Evolutionary conservation across 53 echinoderm and acorn worm species (phyloP).

Genomic region (Henricia sp.): DNA sequence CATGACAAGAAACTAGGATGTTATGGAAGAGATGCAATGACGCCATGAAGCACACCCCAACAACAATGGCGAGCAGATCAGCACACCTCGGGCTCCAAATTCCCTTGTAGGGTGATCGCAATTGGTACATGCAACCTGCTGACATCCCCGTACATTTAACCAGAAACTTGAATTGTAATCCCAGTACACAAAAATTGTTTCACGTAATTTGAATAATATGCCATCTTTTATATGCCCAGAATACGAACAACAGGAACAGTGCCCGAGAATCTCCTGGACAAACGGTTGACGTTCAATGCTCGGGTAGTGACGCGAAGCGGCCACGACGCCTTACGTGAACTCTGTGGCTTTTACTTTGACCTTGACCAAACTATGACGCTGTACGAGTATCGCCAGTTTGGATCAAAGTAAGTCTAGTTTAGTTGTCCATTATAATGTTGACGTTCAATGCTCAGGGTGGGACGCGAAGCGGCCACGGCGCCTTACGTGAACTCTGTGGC

Average conservation of each 20-base stretch:
- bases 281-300: conserved; percentile 85
- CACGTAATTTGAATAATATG: too few species aligned
- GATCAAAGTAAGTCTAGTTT: conserved; percentile 85
- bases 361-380: conserved; percentile 92
- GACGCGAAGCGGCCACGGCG: conserved; percentile 82
- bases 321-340: conserved; percentile 82
- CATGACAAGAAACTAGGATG: too few species aligned
- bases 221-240: conserved; percentile 30
- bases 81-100: too few species aligned
- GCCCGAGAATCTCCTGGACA: conserved; percentile 87
- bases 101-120: too few species aligned
- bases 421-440: too few species aligned
- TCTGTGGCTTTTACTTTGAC: conserved; percentile 97
- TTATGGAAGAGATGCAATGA: too few species aligned
- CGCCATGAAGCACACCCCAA: too few species aligned
- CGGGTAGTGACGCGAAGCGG: conserved; percentile 81
- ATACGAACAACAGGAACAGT: conserved; percentile 72
- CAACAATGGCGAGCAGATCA: too few species aligned
- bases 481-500: conserved; percentile 88
- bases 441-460: conserved; percentile 83
- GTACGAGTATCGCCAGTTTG: conserved; percentile 97
- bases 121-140: too few species aligned
- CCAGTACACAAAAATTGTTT: too few species aligned
- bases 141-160: too few species aligned
- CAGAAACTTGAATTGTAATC: too few species aligned